Evolutionary conservation across 2,113 vertebrate species (phyloP).

Genomic region (Eolophus roseicapilla): DNA sequence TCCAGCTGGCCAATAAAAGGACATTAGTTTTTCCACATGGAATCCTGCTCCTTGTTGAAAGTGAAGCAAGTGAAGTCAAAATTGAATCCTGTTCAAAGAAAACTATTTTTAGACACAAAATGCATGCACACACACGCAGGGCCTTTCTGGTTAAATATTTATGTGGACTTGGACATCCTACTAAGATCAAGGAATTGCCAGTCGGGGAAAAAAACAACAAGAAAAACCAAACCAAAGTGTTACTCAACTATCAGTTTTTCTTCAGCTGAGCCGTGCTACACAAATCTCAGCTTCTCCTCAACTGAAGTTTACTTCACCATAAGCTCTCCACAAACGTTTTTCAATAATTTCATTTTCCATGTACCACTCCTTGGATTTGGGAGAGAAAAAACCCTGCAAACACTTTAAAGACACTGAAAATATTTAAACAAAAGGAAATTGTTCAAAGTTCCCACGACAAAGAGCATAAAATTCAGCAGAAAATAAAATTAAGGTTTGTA

Average conservation of each 20-base stretch:
- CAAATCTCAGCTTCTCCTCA: not conserved
- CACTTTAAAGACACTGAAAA: not conserved
- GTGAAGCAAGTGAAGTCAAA: not conserved
- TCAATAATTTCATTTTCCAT: not conserved
- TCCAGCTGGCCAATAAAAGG: not conserved
- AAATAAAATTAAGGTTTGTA: not conserved
- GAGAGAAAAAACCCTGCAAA: not conserved
- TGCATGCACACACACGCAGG: not conserved
- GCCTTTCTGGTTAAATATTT: constrained; percentile 26
- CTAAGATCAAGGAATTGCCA: constrained; percentile 1
- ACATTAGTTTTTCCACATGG: not conserved
- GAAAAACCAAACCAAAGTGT: not conserved
- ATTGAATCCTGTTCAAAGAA: constrained; percentile 20
- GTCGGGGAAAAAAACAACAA: not conserved
- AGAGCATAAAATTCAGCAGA: not conserved
- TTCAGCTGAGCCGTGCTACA: not conserved
- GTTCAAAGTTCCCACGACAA: not conserved
- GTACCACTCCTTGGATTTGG: not conserved
- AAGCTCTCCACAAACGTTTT: not conserved
- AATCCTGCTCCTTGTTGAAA: not conserved
- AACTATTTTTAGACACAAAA: constrained; percentile 49
- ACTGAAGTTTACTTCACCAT: not conserved
- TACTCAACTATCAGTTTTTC: not conserved
- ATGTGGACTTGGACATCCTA: not conserved
- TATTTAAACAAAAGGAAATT: not conserved